Base-by-base conservation (phyloP, 1,140 invertebrate genomes). In the Polyergus mexicanus region DNA sequence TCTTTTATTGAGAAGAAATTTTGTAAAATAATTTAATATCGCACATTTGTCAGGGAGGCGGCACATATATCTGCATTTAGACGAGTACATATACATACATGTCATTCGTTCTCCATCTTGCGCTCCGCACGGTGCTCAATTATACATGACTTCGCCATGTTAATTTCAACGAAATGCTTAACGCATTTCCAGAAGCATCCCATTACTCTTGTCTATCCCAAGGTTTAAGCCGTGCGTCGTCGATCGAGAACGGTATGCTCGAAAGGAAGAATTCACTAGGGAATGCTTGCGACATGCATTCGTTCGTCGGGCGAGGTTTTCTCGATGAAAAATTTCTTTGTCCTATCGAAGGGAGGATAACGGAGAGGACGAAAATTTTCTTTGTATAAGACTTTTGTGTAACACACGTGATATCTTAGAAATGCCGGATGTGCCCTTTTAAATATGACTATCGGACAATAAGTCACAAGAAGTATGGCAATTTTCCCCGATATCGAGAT, bases 111-210 rank as follows among this genome's bases (percentile, higher is more conserved):
- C n/a, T 69, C 32, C 47, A 19, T 2, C 41, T 58, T 38, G 74
- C 10, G 16, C 69, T 25, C 47, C 32, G n/a, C 32, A 47, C 56
- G 41, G 3, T 41, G 51, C 63, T 90, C 84, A 88, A 86, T 90
- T 89, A 88, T 85, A 85, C 58, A 86, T 74, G 75, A 80, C 47
- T 60, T 16, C 63, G 25, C 32, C 80, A 76, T 86, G 78, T 88
- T 88, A 89, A 86, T 88, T 88, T 85, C 56, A 72, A 51, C 69
- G 16, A n/a, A n/a, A n/a, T n/a, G 72, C 25, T 85, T 65, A 47
- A 44, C 58, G 28, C 74, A 44, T 58, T 28, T 32, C 58, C 58
- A 32, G 38, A 4, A 76, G 41, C 60, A 58, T 60, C 54, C 19
- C 6, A 11, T 41, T 72, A 38, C 32, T 51, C 25, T 72, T 38